These are phyloP conservation scores for Watsonalla binaria DNA, from an alignment of 2,888 invertebrate genomes.

Conservation along the genomic window DNA sequence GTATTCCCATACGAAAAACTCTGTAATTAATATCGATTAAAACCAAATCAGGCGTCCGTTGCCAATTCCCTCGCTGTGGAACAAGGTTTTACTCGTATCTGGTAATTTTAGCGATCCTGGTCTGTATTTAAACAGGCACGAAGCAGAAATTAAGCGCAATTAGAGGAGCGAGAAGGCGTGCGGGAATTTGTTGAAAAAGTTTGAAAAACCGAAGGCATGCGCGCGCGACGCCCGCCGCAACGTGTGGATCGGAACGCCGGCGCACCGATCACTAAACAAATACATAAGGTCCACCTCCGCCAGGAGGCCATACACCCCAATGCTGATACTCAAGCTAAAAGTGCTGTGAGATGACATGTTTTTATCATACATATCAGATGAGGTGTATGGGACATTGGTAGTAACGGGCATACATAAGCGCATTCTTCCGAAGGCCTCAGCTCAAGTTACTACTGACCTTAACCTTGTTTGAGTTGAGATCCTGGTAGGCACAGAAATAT, in stretches of 20 bases:
- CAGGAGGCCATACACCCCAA: too few relatives aligned
- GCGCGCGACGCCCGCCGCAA: conserved; percentile 46
- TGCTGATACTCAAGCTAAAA: too few relatives aligned
- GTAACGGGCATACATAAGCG: too few relatives aligned
- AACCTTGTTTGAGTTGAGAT: too few relatives aligned
- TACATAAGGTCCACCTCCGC: too few relatives aligned
- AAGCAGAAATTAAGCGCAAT: conserved; percentile 71
- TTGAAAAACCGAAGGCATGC: conserved; percentile 61
- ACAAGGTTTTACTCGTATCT: conserved; percentile 17
- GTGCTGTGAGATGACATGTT: too few relatives aligned
- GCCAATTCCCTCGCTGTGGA: conserved; percentile 8
- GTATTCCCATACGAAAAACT: neutral
- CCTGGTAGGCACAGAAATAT: too few relatives aligned
- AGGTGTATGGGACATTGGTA: too few relatives aligned
- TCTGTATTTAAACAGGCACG: conserved; percentile 68
- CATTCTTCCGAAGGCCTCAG: too few relatives aligned
- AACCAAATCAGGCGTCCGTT: conserved; percentile 2
- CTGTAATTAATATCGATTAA: conserved; percentile 5
- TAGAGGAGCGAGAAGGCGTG: conserved; percentile 64
- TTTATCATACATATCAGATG: too few relatives aligned
- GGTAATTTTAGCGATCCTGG: conserved; percentile 48
- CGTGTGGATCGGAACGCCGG: conserved; percentile 55
- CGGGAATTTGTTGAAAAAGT: conserved; percentile 63
- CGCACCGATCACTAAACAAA: conserved; percentile 8
- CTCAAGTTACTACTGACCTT: too few relatives aligned